Evolutionary conservation across 2,797 vertebrate genomes (phyloP), one percentile per base, ranked within the genome.

Genomic region (Malacoraja senta): DNA sequence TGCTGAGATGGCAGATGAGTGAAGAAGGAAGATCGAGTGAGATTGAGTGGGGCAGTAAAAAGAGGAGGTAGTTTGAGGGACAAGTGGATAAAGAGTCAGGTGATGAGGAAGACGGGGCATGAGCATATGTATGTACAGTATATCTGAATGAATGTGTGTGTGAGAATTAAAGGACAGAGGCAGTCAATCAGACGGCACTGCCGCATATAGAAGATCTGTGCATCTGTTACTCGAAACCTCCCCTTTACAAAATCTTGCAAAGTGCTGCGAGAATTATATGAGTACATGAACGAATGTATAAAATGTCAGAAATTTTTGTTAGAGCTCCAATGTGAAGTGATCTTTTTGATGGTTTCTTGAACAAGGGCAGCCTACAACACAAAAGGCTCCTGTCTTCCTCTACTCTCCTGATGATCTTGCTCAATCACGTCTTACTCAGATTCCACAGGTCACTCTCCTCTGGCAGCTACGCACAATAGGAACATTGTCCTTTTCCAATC

Each of bases 341-440:
- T 88, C 32, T 35, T 88, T 68, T 88, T 88, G 84, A 88, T 63
- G 38, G 84, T 68, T 35, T 65, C 63, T 88, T 88, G 19, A 88
- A 68, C 17, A 15, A 88, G 61, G 65, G n/a, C 61, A 35, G 63
- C 3, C 84, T 19, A 32, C 3, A 68, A 68, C 61, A 88, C 84
- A 68, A 88, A 68, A 88, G 84, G 32, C 84, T 21, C 61, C 84
- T 68, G 63, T 68, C 63, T 65, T 63, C 8, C 65, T 68, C 61
- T 19, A 17, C 7, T 65, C 84, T 63, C 7, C n/a, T 65, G 61
- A 88, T 65, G 32, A 68, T 74, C 68, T 4, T 44, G 71, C 35
- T 53, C 90, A 53, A 44, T 74, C 38, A 74, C 2, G 24, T 24
- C 90, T 91, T 53, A 44, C 90, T 74, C 68, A 6, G 90, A n/a